Conservation (phyloP, 2,888 invertebrate genomes). For the Epirrhoe tristata region DNA sequence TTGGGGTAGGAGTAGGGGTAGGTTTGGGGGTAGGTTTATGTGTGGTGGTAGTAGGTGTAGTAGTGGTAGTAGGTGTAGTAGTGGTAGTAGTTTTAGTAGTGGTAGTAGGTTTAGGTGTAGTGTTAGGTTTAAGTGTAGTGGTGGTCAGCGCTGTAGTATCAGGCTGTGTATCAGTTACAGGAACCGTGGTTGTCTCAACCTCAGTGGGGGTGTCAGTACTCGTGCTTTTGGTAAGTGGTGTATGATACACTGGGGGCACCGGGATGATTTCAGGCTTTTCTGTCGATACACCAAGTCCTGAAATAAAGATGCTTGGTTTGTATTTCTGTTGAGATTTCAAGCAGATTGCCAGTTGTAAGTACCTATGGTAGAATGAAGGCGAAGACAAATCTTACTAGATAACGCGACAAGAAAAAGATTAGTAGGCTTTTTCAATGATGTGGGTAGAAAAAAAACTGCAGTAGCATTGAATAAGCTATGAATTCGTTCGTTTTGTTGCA, state of each 20-base stretch:
- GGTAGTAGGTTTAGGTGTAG: constrained; percentile 5
- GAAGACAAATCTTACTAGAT: not conserved
- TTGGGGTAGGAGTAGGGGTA: constrained; percentile 73
- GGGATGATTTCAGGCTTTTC: not conserved
- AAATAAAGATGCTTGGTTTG: not conserved
- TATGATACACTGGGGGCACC: not conserved
- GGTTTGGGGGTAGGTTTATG: constrained; percentile 70
- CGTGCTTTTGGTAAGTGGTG: not conserved
- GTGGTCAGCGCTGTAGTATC: constrained; percentile 2
- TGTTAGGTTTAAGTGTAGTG: not conserved
- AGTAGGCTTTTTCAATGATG: constrained; percentile 9
- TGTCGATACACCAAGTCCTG: not conserved
- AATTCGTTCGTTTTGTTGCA: constrained; percentile 44
- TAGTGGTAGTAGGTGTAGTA: constrained; percentile 48
- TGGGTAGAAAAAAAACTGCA: constrained; percentile 33
- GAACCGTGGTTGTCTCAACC: not conserved
- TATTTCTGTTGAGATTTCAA: not conserved
- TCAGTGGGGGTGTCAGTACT: not conserved
- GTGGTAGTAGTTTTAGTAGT: constrained; percentile 37
- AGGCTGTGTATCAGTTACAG: not conserved
- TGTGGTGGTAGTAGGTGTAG: constrained; percentile 62
- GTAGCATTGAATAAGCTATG: constrained; percentile 10
- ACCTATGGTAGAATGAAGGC: not conserved
- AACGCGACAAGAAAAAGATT: not conserved
- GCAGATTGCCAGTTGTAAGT: not conserved